phyloP scores from a whole-genome alignment of 2,797 vertebrate genomes.

The Falco columbarius region DNA sequence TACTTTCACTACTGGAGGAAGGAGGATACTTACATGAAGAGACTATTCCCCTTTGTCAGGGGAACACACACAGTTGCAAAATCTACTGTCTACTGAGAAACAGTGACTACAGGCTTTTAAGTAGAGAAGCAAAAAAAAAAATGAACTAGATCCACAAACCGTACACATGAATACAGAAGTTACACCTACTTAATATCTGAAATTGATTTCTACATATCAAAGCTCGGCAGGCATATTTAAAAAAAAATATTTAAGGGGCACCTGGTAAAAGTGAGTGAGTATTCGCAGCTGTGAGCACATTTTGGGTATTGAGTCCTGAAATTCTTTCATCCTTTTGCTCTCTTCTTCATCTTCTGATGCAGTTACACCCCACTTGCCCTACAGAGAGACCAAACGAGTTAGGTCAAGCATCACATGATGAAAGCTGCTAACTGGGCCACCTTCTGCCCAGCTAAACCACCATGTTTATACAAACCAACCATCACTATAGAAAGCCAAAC shows the following conservation, averaged over 20 bases:
- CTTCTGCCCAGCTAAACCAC: neutral
- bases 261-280: conserved; percentile 97
- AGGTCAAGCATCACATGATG: neutral
- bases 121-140: neutral
- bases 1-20: neutral
- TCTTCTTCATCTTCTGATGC: conserved; percentile 90
- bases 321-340: conserved; percentile 86
- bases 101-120: neutral
- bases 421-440: neutral
- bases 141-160: neutral
- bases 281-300: conserved; percentile 94
- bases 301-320: conserved; percentile 92
- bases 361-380: conserved; percentile 96
- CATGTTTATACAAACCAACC: neutral
- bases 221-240: neutral
- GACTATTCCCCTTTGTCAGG: neutral
- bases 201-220: neutral
- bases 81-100: neutral
- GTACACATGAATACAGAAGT: neutral
- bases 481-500: neutral
- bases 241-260: conserved; percentile 42
- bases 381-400: neutral
- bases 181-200: neutral
- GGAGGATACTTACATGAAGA: neutral
- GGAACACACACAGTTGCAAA: neutral